Conservation (phyloP, 2,888 invertebrate species). For the Lacanobia oleracea region DNA sequence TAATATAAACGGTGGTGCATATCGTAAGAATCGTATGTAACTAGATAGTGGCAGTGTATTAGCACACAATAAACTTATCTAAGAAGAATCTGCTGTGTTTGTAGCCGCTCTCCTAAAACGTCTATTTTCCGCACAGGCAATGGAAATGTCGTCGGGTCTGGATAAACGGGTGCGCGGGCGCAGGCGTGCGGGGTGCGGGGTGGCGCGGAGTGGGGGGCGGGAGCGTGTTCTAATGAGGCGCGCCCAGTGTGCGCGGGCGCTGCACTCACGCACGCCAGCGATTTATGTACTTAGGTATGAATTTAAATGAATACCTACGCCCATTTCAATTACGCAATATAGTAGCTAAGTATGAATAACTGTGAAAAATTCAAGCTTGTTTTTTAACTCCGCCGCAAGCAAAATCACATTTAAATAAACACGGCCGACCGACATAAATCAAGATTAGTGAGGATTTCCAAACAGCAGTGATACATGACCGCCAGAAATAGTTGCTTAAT, state of each 20-base stretch:
- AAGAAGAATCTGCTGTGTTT: constrained; percentile 80
- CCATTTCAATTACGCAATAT: constrained; percentile 79
- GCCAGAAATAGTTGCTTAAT: constrained; percentile 71
- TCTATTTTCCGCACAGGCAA: constrained; percentile 86
- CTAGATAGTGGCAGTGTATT: constrained; percentile 79
- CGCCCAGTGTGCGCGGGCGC: constrained; percentile 81
- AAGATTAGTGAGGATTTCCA: constrained; percentile 77
- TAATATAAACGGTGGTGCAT: constrained; percentile 64
- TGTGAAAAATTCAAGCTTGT: constrained; percentile 45
- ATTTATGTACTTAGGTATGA: constrained; percentile 82
- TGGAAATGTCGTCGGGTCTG: constrained; percentile 85
- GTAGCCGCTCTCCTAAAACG: constrained; percentile 84
- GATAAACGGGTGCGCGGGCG: constrained; percentile 84
- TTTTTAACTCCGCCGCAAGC: constrained; percentile 62
- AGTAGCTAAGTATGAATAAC: constrained; percentile 63
- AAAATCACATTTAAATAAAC: constrained; percentile 69
- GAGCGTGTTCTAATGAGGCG: constrained; percentile 83
- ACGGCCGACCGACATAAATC: constrained; percentile 70
- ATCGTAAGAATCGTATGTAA: constrained; percentile 69
- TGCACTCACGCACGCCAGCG: constrained; percentile 79
- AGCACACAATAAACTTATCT: constrained; percentile 87
- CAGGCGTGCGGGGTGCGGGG: constrained; percentile 56
- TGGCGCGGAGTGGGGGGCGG: constrained; percentile 67
- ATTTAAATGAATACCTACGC: constrained; percentile 81
- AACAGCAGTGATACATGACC: constrained; percentile 71